phyloP scores from a whole-genome alignment of 1,140 invertebrate species.

The Bursaphelenchus mucronatus region DNA sequence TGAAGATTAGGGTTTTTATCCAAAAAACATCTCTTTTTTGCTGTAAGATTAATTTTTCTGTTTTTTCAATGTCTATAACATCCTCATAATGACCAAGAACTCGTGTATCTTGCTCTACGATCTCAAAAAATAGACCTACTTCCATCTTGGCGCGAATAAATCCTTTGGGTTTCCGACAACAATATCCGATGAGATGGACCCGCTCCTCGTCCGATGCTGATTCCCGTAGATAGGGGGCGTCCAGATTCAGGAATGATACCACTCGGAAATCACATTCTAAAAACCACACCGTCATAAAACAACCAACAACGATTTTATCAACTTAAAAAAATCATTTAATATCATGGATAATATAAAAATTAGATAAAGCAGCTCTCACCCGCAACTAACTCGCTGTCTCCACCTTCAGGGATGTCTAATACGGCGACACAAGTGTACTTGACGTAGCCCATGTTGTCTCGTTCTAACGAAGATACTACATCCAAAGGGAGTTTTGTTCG shows the following conservation, averaged over 20 bases:
- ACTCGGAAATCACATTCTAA: slow-evolving; percentile 41
- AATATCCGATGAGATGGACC: slow-evolving; percentile 26
- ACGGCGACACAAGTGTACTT: slow-evolving; percentile 44
- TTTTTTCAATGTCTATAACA: too few species aligned
- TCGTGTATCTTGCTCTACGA: too few species aligned
- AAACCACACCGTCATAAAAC: slow-evolving; percentile 20
- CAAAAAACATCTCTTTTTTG: too few species aligned
- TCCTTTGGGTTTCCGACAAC: slow-evolving; percentile 33
- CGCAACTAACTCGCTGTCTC: slow-evolving; percentile 51
- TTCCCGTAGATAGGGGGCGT: slow-evolving; percentile 43
- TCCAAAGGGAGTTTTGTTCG: slow-evolving; percentile 44
- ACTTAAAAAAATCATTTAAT: slow-evolving; percentile 9
- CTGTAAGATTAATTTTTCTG: too few species aligned
- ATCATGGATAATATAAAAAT: background rate
- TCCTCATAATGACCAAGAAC: too few species aligned
- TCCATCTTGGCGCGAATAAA: slow-evolving; percentile 30
- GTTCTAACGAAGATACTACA: slow-evolving; percentile 47
- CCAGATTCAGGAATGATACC: slow-evolving; percentile 46
- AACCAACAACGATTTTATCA: slow-evolving; percentile 29
- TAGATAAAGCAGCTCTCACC: slow-evolving; percentile 23
- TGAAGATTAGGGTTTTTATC: too few species aligned
- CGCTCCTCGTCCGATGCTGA: slow-evolving; percentile 29
- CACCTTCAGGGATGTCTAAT: slow-evolving; percentile 45
- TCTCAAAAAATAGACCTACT: too few species aligned
- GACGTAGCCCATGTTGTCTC: slow-evolving; percentile 39